These are phyloP conservation scores for Isichthys henryi DNA, from an alignment of 2,113 vertebrate species.

Conservation along the genomic window DNA sequence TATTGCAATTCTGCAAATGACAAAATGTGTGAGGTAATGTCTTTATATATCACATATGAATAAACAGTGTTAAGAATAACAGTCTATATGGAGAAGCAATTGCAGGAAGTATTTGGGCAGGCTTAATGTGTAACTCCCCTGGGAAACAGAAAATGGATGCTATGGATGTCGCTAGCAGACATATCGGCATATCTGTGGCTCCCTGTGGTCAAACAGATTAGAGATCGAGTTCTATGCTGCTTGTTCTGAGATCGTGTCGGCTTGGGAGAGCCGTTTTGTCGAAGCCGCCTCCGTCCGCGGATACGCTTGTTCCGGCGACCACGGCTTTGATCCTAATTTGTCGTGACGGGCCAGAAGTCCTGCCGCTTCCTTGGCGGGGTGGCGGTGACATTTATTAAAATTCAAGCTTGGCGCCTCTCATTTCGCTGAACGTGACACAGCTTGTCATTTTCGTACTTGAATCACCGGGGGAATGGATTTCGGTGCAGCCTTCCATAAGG, in stretches of 20 bases:
- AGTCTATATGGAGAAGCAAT: neutral
- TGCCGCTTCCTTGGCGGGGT: constrained; percentile 14
- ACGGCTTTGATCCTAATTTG: constrained; percentile 14
- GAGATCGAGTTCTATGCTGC: neutral
- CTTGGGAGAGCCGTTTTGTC: neutral
- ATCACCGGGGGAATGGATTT: neutral
- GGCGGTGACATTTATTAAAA: constrained; percentile 25
- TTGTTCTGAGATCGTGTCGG: too few relatives aligned
- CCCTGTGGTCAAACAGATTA: neutral
- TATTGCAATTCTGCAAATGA: neutral
- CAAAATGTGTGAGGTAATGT: neutral
- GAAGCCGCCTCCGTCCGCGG: neutral
- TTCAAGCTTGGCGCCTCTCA: neutral
- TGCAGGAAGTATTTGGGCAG: neutral
- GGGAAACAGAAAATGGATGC: neutral
- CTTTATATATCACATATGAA: neutral
- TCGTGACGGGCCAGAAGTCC: constrained; percentile 23
- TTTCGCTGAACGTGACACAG: neutral
- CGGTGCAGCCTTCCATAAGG: neutral
- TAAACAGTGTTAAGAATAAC: neutral
- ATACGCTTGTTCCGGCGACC: neutral
- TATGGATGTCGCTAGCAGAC: neutral
- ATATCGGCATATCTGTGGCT: neutral
- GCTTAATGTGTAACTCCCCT: neutral
- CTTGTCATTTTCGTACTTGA: neutral